A percentile compares a stretch with the other conserved stretches of the same genome.
Evolutionary conservation across 1,140 invertebrate species (phyloP).

Genomic region (Lordiphosa clarofinis): DNA sequence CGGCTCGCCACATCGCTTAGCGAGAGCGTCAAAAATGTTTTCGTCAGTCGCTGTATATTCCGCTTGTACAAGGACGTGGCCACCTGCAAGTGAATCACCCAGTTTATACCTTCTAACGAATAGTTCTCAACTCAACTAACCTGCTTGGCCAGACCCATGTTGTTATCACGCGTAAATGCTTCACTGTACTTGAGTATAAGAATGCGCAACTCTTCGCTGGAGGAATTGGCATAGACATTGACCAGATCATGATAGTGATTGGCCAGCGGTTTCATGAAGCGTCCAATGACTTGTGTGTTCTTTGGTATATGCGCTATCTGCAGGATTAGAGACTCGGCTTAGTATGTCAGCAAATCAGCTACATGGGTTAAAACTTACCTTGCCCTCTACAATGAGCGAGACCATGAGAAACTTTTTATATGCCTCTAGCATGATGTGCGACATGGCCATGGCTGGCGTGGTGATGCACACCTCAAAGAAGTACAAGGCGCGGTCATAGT

Average conservation of each 20-base stretch:
- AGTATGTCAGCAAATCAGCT: too few relatives aligned
- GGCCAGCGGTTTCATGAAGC: conserved; percentile 95
- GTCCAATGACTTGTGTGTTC: conserved; percentile 93
- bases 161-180: conserved; percentile 90
- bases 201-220: conserved; percentile 85
- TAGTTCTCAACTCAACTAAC: conserved; percentile 47
- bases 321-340: conserved; percentile 22
- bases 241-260: conserved; percentile 94
- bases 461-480: conserved; percentile 97
- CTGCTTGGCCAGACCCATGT: conserved; percentile 90
- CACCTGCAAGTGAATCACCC: conserved; percentile 83
- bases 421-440: conserved; percentile 97
- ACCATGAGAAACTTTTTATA: conserved; percentile 98
- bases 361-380: conserved; percentile 81
- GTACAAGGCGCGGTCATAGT: conserved; percentile 94
- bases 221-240: conserved; percentile 89
- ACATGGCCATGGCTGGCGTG: conserved; percentile 94
- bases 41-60: conserved; percentile 97
- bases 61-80: conserved; percentile 94
- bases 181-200: conserved; percentile 90
- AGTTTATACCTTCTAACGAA: background rate
- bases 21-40: conserved; percentile 97
- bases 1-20: conserved; percentile 95
- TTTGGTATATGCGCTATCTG: conserved; percentile 90
- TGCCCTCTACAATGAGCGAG: conserved; percentile 94